phyloP scores from a whole-genome alignment of 1,140 invertebrate species.

The Popillia japonica region DNA sequence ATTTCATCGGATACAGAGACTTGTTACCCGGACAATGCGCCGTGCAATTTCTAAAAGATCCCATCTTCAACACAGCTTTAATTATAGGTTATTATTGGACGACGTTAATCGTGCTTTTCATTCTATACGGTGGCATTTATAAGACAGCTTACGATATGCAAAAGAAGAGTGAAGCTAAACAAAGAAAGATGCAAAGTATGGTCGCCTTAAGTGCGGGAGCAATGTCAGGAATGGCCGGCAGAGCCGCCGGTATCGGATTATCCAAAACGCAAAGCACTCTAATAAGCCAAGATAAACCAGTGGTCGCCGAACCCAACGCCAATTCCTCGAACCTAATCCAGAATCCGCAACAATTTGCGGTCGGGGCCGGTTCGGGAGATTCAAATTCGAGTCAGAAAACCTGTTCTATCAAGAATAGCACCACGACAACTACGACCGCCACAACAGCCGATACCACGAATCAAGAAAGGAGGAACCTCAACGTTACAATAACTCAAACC shows the following conservation, averaged over 20 bases:
- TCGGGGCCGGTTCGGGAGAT: conserved; percentile 61
- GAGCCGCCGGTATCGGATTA: conserved; percentile 84
- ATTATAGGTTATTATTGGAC: conserved; percentile 99
- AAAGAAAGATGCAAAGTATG: conserved; percentile 93
- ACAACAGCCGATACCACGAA: conserved; percentile 58
- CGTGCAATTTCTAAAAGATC: conserved; percentile 98
- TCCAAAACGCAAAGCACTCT: conserved; percentile 79
- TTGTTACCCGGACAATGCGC: conserved; percentile 89
- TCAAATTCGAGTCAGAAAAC: conserved; percentile 72
- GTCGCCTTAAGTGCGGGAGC: conserved; percentile 87
- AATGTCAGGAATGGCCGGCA: conserved; percentile 88
- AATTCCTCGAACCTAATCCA: conserved; percentile 44
- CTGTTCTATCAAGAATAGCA: conserved; percentile 67
- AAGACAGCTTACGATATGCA: conserved; percentile 98
- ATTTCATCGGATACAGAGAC: conserved; percentile 92
- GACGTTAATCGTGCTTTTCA: conserved; percentile 90
- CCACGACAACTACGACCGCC: conserved; percentile 67
- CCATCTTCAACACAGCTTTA: conserved; percentile 96
- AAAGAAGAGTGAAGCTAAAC: conserved; percentile 95
- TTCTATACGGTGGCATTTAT: conserved; percentile 97
- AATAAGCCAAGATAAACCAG: conserved; percentile 72
- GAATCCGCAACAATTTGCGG: conserved; percentile 45
- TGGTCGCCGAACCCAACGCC: conserved; percentile 50
- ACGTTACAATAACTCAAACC: conserved; percentile 55
- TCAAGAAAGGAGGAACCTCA: conserved; percentile 44